A percentile compares a stretch with the other conserved stretches of the same genome.
Conservation (phyloP, 2,113 vertebrate genomes). For the Pygoscelis adeliae region DNA sequence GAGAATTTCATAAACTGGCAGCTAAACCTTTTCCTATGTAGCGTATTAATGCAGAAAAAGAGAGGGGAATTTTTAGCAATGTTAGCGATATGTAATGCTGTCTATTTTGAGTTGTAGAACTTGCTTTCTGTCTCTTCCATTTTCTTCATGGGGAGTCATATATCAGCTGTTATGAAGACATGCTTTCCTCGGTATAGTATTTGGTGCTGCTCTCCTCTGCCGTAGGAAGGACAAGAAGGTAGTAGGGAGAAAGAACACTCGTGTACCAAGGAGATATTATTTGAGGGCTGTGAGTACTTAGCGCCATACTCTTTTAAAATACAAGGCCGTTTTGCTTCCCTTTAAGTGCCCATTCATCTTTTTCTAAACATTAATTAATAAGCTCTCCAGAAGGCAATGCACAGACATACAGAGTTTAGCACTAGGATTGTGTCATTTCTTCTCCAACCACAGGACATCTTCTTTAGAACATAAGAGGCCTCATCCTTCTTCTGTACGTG, state of each 20-base stretch:
- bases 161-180: background rate
- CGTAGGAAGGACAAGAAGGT: background rate
- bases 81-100: background rate
- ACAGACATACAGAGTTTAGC: background rate
- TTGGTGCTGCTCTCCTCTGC: background rate
- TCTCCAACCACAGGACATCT: background rate
- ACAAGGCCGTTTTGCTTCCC: background rate
- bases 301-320: accelerated
- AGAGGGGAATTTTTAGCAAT: background rate
- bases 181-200: background rate
- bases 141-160: background rate
- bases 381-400: background rate
- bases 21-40: background rate
- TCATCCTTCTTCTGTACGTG: background rate
- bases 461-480: background rate
- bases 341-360: background rate
- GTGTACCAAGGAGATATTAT: background rate
- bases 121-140: background rate
- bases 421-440: background rate
- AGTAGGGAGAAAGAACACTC: background rate
- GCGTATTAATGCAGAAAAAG: background rate
- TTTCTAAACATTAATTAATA: background rate
- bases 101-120: background rate
- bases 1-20: background rate
- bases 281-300: background rate